phyloP scores from a whole-genome alignment of 2,113 vertebrate genomes.

The Tenebrosternarchus preto region DNA sequence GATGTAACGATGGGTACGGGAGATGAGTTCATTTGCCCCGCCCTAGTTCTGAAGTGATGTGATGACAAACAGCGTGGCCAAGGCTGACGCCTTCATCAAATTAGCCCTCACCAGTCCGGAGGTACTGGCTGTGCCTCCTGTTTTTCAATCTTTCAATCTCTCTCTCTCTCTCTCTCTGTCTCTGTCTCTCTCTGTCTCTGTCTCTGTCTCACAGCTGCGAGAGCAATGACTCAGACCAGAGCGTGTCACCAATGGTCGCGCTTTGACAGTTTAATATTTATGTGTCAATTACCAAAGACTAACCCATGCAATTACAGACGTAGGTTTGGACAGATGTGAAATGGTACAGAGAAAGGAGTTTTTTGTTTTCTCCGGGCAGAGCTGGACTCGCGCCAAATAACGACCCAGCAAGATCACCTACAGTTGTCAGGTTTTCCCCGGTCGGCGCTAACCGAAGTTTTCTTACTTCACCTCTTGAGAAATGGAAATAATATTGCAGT shows the following conservation, averaged over 20 bases:
- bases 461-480: constrained; percentile 27
- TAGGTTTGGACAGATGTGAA: constrained; percentile 71
- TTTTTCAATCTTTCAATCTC: constrained; percentile 52
- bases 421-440: constrained; percentile 15
- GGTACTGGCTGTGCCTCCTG: constrained; percentile 6
- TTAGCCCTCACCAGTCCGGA: constrained; percentile 12
- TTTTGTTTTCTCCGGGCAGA: constrained; percentile 65
- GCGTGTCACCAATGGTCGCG: constrained; percentile 64
- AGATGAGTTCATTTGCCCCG: constrained; percentile 2
- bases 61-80: constrained; percentile 37
- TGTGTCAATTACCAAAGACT: constrained; percentile 68
- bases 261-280: constrained; percentile 75
- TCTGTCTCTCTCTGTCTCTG: constrained; percentile 35
- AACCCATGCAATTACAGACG: constrained; percentile 69
- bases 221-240: constrained; percentile 65
- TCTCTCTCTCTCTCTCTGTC: too few relatives aligned
- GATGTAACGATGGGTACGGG: constrained; percentile 10
- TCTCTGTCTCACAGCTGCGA: constrained; percentile 58
- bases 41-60: constrained; percentile 3
- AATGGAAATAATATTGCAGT: constrained; percentile 24
- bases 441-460: not conserved
- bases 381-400: constrained; percentile 12
- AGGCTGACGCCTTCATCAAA: constrained; percentile 26
- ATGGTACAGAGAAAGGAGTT: constrained; percentile 62
- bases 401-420: constrained; percentile 17